phyloP scores from a whole-genome alignment of 2,113 vertebrate species.

The Oostethus manadensis region DNA sequence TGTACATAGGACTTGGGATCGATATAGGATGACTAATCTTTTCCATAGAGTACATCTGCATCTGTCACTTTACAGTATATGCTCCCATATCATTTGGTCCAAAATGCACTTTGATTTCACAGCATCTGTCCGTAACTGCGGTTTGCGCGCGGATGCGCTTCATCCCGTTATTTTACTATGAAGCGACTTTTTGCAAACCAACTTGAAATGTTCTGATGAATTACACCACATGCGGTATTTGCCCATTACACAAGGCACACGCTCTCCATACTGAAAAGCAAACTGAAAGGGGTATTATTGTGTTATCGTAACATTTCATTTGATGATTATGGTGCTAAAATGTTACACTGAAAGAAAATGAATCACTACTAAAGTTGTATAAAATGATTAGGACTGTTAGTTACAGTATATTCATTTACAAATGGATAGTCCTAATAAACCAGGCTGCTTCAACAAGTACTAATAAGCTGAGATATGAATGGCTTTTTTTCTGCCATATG shows the following conservation, averaged over 20 bases:
- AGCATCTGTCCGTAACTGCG: slow-evolving; percentile 21
- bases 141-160: slow-evolving; percentile 13
- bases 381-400: slow-evolving; percentile 5
- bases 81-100: background rate
- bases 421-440: background rate
- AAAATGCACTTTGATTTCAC: slow-evolving; percentile 55
- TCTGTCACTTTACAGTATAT: background rate
- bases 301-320: no score
- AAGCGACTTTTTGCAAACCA: slow-evolving; percentile 1
- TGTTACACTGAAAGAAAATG: background rate
- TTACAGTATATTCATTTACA: background rate
- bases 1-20: background rate
- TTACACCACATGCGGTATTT: background rate
- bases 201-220: background rate
- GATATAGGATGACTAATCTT: background rate
- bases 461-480: slow-evolving; percentile 16
- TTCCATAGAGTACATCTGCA: background rate
- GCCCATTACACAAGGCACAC: background rate
- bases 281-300: no score
- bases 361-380: background rate
- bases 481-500: slow-evolving; percentile 9
- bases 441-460: slow-evolving; percentile 12
- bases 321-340: slow-evolving; percentile 2
- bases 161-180: slow-evolving; percentile 26
- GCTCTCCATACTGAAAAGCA: no score